Percentiles rank a stretch among this genome's conserved stretches.
These are phyloP conservation scores for Pheosia gnoma DNA, from an alignment of 2,888 invertebrate species.

Conservation along the genomic window DNA sequence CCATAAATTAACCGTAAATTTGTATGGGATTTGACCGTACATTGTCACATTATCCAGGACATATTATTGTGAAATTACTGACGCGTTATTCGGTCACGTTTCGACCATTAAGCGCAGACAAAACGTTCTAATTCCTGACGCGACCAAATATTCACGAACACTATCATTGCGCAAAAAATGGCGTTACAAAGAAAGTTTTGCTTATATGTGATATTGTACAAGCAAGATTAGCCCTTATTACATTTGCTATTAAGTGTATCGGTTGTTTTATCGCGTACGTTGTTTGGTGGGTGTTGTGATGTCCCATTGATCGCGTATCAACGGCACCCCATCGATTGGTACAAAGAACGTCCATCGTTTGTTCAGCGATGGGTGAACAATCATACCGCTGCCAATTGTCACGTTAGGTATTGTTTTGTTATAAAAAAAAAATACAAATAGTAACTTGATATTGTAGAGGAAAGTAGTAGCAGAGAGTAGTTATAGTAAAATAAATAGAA, in stretches of 20 bases:
- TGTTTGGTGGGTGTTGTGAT: constrained; percentile 51
- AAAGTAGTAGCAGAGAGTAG: neutral
- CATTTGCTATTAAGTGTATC: constrained; percentile 18
- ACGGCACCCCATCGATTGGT: constrained; percentile 76
- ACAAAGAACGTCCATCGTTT: constrained; percentile 75
- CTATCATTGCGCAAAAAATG: constrained; percentile 82
- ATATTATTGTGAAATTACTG: constrained; percentile 76
- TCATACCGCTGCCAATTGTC: constrained; percentile 63
- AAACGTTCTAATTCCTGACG: constrained; percentile 79
- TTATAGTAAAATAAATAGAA: neutral
- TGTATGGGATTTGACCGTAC: constrained; percentile 63
- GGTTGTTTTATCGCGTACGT: constrained; percentile 12
- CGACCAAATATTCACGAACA: constrained; percentile 79
- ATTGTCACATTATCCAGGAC: constrained; percentile 73
- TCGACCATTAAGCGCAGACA: constrained; percentile 80
- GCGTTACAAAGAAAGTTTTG: constrained; percentile 38
- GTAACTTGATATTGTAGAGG: constrained; percentile 38
- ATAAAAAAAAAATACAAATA: constrained; percentile 45
- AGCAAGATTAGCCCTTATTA: constrained; percentile 41
- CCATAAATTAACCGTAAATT: constrained; percentile 68
- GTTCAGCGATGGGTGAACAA: constrained; percentile 75
- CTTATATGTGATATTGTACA: constrained; percentile 11
- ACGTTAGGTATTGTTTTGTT: constrained; percentile 48
- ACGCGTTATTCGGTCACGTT: constrained; percentile 77
- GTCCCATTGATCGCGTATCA: constrained; percentile 76